Conservation (phyloP, 1,140 invertebrate species). For the Rhagoletis zephyria region DNA sequence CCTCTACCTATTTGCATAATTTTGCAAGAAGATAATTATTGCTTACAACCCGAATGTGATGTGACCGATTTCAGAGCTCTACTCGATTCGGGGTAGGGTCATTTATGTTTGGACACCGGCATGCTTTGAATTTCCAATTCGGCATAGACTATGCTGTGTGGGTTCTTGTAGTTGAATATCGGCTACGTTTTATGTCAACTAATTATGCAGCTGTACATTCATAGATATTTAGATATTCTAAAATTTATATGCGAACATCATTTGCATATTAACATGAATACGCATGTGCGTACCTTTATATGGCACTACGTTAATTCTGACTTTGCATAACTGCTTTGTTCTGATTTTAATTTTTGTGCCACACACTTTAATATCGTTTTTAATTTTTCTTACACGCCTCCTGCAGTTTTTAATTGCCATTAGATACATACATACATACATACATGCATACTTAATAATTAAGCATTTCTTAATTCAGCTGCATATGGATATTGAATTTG, state of each 20-base stretch:
- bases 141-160: background rate
- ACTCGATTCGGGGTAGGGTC: background rate
- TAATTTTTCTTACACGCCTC: no score
- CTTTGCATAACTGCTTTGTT: no score
- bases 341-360: no score
- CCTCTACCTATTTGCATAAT: constrained; percentile 22
- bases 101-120: background rate
- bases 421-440: no score
- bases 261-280: background rate
- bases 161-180: background rate
- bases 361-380: no score
- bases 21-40: constrained; percentile 13
- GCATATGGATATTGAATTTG: no score
- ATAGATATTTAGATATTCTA: background rate
- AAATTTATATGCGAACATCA: background rate
- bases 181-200: background rate
- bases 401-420: no score
- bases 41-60: background rate
- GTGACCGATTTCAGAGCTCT: background rate
- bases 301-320: no score
- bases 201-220: background rate
- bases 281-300: no score
- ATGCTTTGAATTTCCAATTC: constrained; percentile 10
- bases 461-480: no score
- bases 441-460: no score